A percentile compares a stretch with the other conserved stretches of the same genome.
Evolutionary conservation across 2,113 vertebrate species (phyloP).

Genomic region (Prunella fulvescens): DNA sequence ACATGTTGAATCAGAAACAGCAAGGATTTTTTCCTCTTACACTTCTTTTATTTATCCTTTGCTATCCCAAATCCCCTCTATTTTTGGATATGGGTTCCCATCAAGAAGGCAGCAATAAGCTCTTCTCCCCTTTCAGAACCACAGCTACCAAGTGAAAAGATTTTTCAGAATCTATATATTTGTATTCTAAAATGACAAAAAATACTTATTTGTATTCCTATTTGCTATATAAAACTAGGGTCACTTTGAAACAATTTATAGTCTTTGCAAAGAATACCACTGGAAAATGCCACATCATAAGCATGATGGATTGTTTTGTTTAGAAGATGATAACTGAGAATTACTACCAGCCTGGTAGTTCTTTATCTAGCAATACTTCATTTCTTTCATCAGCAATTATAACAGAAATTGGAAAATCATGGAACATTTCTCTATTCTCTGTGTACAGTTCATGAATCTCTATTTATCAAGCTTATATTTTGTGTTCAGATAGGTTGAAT

Average conservation of each 20-base stretch:
- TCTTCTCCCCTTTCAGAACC: not conserved
- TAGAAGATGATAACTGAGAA: conserved; percentile 11
- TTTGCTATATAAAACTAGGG: not conserved
- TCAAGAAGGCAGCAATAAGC: not conserved
- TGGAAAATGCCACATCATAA: conserved; percentile 8
- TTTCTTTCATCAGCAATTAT: conserved; percentile 21
- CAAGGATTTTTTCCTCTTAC: not conserved
- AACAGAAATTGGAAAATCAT: not conserved
- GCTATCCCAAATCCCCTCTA: not conserved
- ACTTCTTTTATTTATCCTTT: not conserved
- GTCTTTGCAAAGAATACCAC: not conserved
- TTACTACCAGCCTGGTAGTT: not conserved
- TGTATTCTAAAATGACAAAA: not conserved
- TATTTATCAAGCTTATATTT: not conserved
- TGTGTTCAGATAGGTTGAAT: not conserved
- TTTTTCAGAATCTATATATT: not conserved
- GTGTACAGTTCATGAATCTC: not conserved
- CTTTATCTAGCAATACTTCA: not conserved
- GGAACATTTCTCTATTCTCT: not conserved
- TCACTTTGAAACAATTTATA: not conserved
- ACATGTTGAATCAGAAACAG: fast-evolving
- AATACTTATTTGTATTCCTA: not conserved
- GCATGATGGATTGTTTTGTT: conserved; percentile 40
- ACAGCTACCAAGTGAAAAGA: not conserved
- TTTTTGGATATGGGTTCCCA: not conserved